phyloP scores from a whole-genome alignment of 2,888 invertebrate genomes.

The Koerneria pararmatus region DNA sequence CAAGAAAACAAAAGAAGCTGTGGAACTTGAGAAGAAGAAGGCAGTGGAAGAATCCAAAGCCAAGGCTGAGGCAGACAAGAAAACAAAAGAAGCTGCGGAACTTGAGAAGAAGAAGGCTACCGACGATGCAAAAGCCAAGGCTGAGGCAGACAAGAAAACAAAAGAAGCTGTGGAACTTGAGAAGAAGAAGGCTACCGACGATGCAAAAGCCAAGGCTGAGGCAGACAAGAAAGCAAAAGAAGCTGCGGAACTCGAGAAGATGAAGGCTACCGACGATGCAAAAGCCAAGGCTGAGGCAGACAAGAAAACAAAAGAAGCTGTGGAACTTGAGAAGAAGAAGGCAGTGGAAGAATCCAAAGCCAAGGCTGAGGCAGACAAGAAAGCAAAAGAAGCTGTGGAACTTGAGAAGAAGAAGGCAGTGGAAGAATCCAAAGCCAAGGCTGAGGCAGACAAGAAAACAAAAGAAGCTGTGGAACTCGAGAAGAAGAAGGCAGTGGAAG shows the following conservation, averaged over 20 bases:
- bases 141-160: conserved; percentile 1
- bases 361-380: conserved; percentile 7
- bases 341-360: neutral
- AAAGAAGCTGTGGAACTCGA: neutral
- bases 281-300: conserved; percentile 13
- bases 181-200: conserved; percentile 2
- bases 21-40: conserved; percentile 1
- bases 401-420: neutral
- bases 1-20: neutral
- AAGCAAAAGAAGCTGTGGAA: conserved; percentile 1
- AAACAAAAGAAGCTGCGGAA: neutral
- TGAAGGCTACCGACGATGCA: conserved; percentile 21
- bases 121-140: neutral
- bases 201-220: too few species aligned
- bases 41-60: conserved; percentile 18
- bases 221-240: conserved; percentile 13
- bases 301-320: neutral
- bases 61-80: conserved; percentile 12
- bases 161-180: too few species aligned
- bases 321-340: too few species aligned
- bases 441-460: neutral
- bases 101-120: neutral
- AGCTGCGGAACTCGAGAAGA: neutral
- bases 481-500: too few species aligned
- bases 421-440: too few species aligned